Percentiles rank a stretch among this genome's conserved stretches.
These are phyloP conservation scores for Acanthosoma haemorrhoidale DNA, from an alignment of 2,888 invertebrate species.

Conservation along the genomic window DNA sequence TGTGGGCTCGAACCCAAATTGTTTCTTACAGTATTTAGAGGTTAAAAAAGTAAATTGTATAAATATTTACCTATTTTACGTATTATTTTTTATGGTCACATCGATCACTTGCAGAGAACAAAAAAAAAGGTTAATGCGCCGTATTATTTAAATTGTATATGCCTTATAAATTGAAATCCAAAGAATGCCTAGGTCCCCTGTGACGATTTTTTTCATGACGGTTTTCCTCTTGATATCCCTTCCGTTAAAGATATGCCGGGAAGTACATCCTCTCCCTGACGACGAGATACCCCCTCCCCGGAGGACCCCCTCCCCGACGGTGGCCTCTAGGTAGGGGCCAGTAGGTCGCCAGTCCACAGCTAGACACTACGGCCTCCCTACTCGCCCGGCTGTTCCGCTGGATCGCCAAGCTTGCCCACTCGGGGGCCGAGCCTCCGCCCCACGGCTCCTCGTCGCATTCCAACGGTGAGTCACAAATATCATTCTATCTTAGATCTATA, in stretches of 20 bases:
- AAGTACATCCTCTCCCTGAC: not conserved
- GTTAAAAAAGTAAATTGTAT: no score
- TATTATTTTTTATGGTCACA: no score
- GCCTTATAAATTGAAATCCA: no score
- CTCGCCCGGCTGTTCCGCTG: constrained; percentile 30
- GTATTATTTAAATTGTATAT: no score
- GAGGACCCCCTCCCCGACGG: not conserved
- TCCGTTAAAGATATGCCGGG: not conserved
- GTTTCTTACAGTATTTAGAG: no score
- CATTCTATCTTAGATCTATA: no score
- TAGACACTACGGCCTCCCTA: constrained; percentile 30
- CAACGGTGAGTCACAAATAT: constrained; percentile 12
- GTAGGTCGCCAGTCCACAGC: not conserved
- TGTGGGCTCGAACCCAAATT: no score
- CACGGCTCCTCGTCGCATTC: constrained; percentile 11
- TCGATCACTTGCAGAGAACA: no score
- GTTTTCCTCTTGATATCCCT: not conserved
- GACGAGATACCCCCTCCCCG: not conserved
- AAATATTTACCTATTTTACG: no score
- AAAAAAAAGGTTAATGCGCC: no score
- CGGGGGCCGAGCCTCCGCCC: constrained; percentile 15
- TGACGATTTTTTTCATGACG: no score
- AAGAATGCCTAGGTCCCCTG: no score
- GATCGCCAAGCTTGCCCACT: constrained; percentile 32
- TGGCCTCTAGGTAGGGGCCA: not conserved